Percentiles rank a stretch among this genome's conserved stretches.
These are phyloP conservation scores for Abrostola tripartita DNA, from an alignment of 2,888 invertebrate genomes.

Conservation along the genomic window DNA sequence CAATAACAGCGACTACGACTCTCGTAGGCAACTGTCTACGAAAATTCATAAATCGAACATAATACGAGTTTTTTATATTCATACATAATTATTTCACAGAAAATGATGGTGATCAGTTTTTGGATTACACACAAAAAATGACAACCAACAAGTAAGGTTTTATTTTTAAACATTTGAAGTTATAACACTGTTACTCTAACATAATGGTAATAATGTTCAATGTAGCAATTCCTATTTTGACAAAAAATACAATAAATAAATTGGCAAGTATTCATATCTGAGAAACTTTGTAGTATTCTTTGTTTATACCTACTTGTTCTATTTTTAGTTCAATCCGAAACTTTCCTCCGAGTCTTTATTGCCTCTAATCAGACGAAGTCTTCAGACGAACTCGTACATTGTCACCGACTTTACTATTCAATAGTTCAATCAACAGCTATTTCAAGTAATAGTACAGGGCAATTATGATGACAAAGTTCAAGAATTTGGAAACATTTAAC, in stretches of 20 bases:
- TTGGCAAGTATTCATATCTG: too few relatives aligned
- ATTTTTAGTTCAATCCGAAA: conserved; percentile 12
- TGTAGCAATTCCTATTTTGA: too few relatives aligned
- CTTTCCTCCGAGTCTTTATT: neutral
- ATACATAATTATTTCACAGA: neutral
- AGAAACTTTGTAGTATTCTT: too few relatives aligned
- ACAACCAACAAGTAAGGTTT: too few relatives aligned
- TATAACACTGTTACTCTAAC: too few relatives aligned
- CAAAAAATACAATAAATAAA: neutral
- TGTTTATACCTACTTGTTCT: neutral
- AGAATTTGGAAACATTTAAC: neutral
- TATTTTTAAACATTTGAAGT: too few relatives aligned
- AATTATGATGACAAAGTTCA: conserved; percentile 2
- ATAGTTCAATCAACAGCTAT: conserved; percentile 29
- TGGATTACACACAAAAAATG: neutral
- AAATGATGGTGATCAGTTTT: neutral
- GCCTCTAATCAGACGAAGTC: conserved; percentile 3
- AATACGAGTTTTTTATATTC: neutral
- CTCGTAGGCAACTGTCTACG: conserved; percentile 18
- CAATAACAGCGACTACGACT: conserved; percentile 6
- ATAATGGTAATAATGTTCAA: too few relatives aligned
- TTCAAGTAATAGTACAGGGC: neutral
- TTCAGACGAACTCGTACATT: conserved; percentile 13
- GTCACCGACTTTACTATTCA: conserved; percentile 24
- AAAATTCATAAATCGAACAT: conserved; percentile 1